Conservation (phyloP, 1,140 invertebrate species). For the Frieseomelitta varia region DNA sequence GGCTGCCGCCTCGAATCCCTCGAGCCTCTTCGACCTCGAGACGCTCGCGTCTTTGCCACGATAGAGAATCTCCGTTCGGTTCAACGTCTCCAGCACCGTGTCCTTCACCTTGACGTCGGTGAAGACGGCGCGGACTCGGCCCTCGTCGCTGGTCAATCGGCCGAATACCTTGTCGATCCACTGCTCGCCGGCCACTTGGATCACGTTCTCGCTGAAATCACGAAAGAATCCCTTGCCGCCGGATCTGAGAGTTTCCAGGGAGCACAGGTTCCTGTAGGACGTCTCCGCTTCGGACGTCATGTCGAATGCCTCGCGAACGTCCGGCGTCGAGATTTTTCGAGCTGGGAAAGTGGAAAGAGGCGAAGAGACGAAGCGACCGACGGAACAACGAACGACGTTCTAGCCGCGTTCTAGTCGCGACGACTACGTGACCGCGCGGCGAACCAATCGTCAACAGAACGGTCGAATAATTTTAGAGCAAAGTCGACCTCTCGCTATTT, state of each 20-base stretch:
- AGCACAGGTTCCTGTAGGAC: conserved; percentile 81
- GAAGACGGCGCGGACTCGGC: conserved; percentile 81
- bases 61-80: conserved; percentile 83
- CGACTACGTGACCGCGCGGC: neutral
- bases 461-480: conserved; percentile 48
- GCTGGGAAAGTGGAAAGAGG: neutral
- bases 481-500: conserved; percentile 34
- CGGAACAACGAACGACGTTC: neutral
- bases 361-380: too few relatives aligned
- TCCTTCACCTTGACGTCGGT: conserved; percentile 82
- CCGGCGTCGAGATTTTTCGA: too few relatives aligned
- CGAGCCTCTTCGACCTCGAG: conserved; percentile 79
- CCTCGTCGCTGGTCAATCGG: conserved; percentile 81
- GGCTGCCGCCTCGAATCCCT: conserved; percentile 79
- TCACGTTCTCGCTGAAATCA: conserved; percentile 82
- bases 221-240: conserved; percentile 84
- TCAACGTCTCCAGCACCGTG: conserved; percentile 81
- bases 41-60: conserved; percentile 83
- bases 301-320: too few relatives aligned
- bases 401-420: neutral
- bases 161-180: conserved; percentile 84
- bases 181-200: conserved; percentile 75
- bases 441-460: neutral
- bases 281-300: conserved; percentile 49
- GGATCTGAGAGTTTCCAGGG: conserved; percentile 84